Evolutionary conservation across 2,888 invertebrate genomes (phyloP), one percentile per base, ranked within the genome.

Genomic region (Sinotaia quadrata): DNA sequence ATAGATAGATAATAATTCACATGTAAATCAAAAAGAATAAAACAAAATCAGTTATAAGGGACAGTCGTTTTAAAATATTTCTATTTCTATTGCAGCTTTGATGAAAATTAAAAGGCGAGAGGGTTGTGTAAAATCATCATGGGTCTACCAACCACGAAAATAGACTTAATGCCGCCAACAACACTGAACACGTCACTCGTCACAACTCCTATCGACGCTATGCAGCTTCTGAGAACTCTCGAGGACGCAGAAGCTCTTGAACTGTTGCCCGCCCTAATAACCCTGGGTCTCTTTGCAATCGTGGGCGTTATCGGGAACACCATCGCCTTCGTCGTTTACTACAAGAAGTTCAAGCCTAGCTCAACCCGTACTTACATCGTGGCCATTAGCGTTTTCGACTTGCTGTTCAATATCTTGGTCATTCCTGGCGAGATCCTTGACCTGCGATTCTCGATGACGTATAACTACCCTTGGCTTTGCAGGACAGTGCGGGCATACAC

Each of bases 391-490:
- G 75, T 76, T 44, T 75, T 80, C 15, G 83, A 83, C 59, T 58
- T 81, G 21, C 73, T 81, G 7, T 77, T 79, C 4, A 81, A 80
- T 60, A 69, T 67, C 27, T 69, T 82, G 4, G 74, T 78, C 0
- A 77, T 82, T 69, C 83, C 83, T 0, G 68, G 77, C 1, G 77
- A 81, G 44, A 78, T 83, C 18, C 76, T 78, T 5, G 81, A 81
- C 60, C 76, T 81, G 54, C 61, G 78, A 1, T 80, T 75, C 60
- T 78, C 81, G 24, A 75, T 77, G 51, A 80, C 78, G 75, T 83
- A 79, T 57, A 72, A 75, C 24, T 75, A 69, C 24, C 75, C 71
- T 37, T 75, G 61, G n/a, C 76, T 78, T 8, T 83, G 83, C 61
- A 77, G 79, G 34, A 54, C 73, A 4, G 68, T 78, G 4, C 74